Evolutionary conservation across 1,140 invertebrate species (phyloP).

Genomic region (Drosophila chauvacae): DNA sequence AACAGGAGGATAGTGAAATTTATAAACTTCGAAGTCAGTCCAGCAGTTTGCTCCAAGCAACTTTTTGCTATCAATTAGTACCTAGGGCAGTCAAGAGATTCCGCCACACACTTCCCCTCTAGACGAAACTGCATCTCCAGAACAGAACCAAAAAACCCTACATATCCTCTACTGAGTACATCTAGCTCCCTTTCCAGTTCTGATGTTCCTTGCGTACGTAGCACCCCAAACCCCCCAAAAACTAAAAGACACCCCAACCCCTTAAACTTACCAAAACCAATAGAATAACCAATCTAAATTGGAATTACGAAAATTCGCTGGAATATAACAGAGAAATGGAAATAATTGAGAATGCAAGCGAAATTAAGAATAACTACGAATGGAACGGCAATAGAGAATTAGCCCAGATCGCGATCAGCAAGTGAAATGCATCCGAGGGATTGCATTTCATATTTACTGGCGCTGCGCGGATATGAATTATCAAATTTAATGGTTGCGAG

Average conservation of each 20-base stretch:
- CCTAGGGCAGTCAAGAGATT: conserved; percentile 30
- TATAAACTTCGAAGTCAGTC: conserved; percentile 52
- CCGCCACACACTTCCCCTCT: conserved; percentile 31
- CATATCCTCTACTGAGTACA: conserved; percentile 64
- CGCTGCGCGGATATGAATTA: conserved; percentile 49
- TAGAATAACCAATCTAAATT: conserved; percentile 83
- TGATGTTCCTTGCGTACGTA: conserved; percentile 29
- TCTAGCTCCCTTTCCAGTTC: conserved; percentile 31
- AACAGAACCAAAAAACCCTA: conserved; percentile 73
- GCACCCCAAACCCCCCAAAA: conserved; percentile 25
- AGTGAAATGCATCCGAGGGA: conserved; percentile 54
- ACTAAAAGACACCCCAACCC: conserved; percentile 28
- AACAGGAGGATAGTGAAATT: conserved; percentile 36
- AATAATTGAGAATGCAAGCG: conserved; percentile 29
- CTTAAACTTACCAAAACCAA: conserved; percentile 69
- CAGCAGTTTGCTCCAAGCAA: conserved; percentile 53
- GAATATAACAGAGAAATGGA: conserved; percentile 34
- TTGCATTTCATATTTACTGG: conserved; percentile 57
- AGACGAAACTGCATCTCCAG: conserved; percentile 54
- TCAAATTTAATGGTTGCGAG: conserved; percentile 83
- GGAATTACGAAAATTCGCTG: conserved; percentile 69
- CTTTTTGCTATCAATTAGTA: conserved; percentile 47
- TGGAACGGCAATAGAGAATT: conserved; percentile 44
- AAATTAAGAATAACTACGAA: conserved; percentile 22
- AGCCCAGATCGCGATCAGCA: conserved; percentile 69